phyloP scores from a whole-genome alignment of 2,888 invertebrate genomes.

The Sphecodes monilicornis region DNA sequence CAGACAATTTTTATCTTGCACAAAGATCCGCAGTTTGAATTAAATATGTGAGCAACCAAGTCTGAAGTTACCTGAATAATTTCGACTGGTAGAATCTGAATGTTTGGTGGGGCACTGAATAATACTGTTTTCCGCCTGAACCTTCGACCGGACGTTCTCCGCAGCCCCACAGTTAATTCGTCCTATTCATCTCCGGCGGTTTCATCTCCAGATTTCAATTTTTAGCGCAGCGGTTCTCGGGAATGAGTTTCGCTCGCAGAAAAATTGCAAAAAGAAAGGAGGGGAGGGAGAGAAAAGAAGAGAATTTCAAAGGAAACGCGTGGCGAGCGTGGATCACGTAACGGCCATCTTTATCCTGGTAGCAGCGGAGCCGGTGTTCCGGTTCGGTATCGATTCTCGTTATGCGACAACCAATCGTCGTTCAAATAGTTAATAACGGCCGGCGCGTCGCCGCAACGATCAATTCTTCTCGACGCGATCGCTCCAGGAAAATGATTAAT shows the following conservation, averaged over 20 bases:
- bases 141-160: neutral
- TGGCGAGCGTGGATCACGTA: slow-evolving; percentile 30
- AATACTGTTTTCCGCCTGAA: neutral
- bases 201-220: neutral
- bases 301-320: slow-evolving; percentile 18
- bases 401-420: slow-evolving; percentile 33
- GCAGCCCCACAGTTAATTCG: neutral
- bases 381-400: slow-evolving; percentile 33
- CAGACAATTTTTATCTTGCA: too few species aligned
- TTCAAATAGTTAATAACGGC: slow-evolving; percentile 35
- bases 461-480: slow-evolving; percentile 19
- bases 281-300: neutral
- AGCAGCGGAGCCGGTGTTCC: slow-evolving; percentile 19
- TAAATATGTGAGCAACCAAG: too few species aligned
- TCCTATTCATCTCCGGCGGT: neutral
- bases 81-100: neutral
- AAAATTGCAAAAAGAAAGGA: neutral
- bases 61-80: neutral
- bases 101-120: neutral
- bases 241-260: neutral
- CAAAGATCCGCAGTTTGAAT: too few species aligned
- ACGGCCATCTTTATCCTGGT: slow-evolving; percentile 26
- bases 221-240: neutral
- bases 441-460: slow-evolving; percentile 8
- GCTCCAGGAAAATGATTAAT: slow-evolving; percentile 22